Conservation (phyloP, 2,113 vertebrate species). For the Alethe castanea region DNA sequence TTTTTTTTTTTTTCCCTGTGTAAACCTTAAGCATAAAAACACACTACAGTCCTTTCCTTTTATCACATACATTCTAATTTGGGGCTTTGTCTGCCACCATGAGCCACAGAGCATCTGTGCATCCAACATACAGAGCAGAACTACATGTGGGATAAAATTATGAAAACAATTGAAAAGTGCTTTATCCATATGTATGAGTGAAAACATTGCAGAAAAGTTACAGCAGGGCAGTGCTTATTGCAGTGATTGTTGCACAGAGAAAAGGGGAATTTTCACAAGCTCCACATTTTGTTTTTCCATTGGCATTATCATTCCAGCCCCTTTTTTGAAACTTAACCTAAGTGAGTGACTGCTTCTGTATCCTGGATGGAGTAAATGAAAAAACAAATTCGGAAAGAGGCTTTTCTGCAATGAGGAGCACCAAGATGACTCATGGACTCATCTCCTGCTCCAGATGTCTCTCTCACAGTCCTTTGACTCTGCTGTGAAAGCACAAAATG, state of each 20-base stretch:
- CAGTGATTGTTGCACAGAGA: not conserved
- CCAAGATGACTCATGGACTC: not conserved
- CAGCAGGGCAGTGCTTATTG: not conserved
- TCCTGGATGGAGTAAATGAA: fast-evolving
- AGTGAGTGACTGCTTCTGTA: no score
- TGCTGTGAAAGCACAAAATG: not conserved
- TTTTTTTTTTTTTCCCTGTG: not conserved
- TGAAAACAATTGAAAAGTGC: not conserved
- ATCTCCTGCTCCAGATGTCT: not conserved
- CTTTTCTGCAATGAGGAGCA: not conserved
- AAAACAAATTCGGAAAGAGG: not conserved
- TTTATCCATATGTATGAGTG: not conserved
- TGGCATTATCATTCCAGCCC: not conserved
- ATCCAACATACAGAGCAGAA: not conserved
- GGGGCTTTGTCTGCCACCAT: not conserved
- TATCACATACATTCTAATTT: not conserved
- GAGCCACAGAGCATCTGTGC: not conserved
- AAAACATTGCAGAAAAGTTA: not conserved
- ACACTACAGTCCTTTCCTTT: not conserved
- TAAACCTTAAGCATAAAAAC: not conserved
- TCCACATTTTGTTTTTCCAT: not conserved
- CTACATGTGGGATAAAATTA: not conserved
- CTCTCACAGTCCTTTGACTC: not conserved
- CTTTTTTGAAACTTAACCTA: not conserved
- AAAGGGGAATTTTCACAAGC: not conserved